phyloP scores from a whole-genome alignment of 2,888 invertebrate species.

The Eupithecia inturbata region DNA sequence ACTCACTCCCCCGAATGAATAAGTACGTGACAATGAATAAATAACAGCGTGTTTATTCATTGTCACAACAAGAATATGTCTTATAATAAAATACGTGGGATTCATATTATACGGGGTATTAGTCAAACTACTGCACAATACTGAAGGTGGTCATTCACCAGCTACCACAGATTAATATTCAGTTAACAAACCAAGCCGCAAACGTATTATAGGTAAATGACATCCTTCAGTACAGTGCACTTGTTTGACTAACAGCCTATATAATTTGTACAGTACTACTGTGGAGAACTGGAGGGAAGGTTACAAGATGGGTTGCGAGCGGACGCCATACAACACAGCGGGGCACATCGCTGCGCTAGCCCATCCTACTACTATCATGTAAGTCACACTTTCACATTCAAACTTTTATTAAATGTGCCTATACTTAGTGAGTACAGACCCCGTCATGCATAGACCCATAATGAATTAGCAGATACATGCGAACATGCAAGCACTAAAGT shows the following conservation, averaged over 20 bases:
- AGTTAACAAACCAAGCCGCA: too few relatives aligned
- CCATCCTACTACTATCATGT: slow-evolving; percentile 79
- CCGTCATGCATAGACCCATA: slow-evolving; percentile 37
- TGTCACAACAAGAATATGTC: not conserved
- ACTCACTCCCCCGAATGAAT: slow-evolving; percentile 1
- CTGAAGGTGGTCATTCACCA: too few relatives aligned
- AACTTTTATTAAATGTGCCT: slow-evolving; percentile 42
- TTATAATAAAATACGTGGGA: not conserved
- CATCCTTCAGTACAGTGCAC: too few relatives aligned
- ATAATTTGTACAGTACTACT: not conserved
- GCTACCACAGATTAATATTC: too few relatives aligned
- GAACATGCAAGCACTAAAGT: slow-evolving; percentile 51
- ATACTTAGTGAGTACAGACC: slow-evolving; percentile 13
- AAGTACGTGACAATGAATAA: not conserved
- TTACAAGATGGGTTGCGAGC: slow-evolving; percentile 61
- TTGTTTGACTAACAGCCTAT: too few relatives aligned
- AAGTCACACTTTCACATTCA: slow-evolving; percentile 52
- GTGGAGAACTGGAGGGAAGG: slow-evolving; percentile 56
- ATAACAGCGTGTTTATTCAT: not conserved
- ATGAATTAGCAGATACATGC: slow-evolving; percentile 56
- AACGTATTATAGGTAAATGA: too few relatives aligned
- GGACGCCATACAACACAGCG: slow-evolving; percentile 61
- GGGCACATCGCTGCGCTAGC: slow-evolving; percentile 69
- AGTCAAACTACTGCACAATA: too few relatives aligned
- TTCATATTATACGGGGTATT: too few relatives aligned